These are phyloP conservation scores for Papilio dardanus DNA, from an alignment of 1,140 invertebrate genomes.

Conservation along the genomic window DNA sequence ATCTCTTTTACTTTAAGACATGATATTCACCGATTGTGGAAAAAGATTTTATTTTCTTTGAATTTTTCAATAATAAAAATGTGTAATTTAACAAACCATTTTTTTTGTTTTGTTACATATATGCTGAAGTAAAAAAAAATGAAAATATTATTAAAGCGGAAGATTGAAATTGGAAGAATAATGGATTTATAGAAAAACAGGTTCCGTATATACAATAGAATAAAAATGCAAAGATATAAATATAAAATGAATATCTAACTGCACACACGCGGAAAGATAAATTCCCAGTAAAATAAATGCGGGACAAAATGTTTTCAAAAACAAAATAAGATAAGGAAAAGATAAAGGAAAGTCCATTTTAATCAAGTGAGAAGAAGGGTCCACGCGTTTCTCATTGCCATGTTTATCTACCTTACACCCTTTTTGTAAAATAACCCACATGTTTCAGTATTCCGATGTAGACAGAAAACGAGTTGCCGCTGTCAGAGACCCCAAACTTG, in stretches of 20 bases:
- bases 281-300: not conserved
- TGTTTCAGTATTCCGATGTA: conserved; percentile 18
- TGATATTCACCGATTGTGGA: not conserved
- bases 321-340: conserved; percentile 9
- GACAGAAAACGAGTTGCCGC: not conserved
- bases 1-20: conserved; percentile 17
- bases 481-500: too few relatives aligned
- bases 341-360: conserved; percentile 22
- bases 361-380: conserved; percentile 20
- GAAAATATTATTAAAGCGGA: too few relatives aligned
- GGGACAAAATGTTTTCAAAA: not conserved
- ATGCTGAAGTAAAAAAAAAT: too few relatives aligned
- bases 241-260: too few relatives aligned
- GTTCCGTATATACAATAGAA: too few relatives aligned
- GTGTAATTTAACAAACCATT: too few relatives aligned
- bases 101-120: too few relatives aligned
- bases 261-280: too few relatives aligned
- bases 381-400: conserved; percentile 21
- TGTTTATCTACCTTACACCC: conserved; percentile 22
- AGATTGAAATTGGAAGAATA: too few relatives aligned
- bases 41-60: not conserved
- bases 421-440: conserved; percentile 10
- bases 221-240: too few relatives aligned
- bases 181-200: too few relatives aligned
- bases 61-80: not conserved